Evolutionary conservation across 2,113 vertebrate species (phyloP), one percentile per base, ranked within the genome.

Genomic region (Malurus alboscapulatus): DNA sequence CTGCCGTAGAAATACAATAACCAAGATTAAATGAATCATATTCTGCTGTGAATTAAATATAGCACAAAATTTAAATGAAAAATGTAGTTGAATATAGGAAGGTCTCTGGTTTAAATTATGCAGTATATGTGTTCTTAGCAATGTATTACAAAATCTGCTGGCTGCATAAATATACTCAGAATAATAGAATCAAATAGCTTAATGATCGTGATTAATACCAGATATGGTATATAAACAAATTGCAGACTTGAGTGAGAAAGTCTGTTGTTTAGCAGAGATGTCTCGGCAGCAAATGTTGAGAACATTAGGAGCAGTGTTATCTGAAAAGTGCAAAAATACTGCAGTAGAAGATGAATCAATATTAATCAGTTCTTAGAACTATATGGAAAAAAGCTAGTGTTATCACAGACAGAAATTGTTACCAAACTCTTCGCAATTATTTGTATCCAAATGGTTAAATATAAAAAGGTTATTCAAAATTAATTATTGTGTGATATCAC

Each of bases 111-210:
- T 92, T 93, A 84, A 91, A 95, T 95, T 80, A 72, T 54, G 55
- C 12, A 51, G 83, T 92, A 92, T 87, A 96, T 93, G 30, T 19
- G 53, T 89, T 91, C 36, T 94, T 79, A 38, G 53, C 47, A 72
- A 76, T 17, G 34, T 53, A 69, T 69, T 80, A 65, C 40, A 62
- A 86, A 94, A 82, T 54, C 16, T 76, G 9, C 25, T 6, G 42
- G 21, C 67, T 87, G 50, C 18, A 59, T 69, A 66, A 76, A 58
- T 83, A 77, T 72, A 67, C 9, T 55, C 22, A 55, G 38, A 80
- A 83, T 7, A 66, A 71, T 36, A 61, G 25, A 85, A 88, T 85
- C 47, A 76, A n/a, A 61, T 29, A 76, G 6, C 83, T 47, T 42
- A 91, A 90, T 71, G n/a, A 57, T n/a, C 48, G 16, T 55, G n/a